Base-by-base conservation (phyloP, 2,113 vertebrate genomes). In the Alouatta palliata region DNA sequence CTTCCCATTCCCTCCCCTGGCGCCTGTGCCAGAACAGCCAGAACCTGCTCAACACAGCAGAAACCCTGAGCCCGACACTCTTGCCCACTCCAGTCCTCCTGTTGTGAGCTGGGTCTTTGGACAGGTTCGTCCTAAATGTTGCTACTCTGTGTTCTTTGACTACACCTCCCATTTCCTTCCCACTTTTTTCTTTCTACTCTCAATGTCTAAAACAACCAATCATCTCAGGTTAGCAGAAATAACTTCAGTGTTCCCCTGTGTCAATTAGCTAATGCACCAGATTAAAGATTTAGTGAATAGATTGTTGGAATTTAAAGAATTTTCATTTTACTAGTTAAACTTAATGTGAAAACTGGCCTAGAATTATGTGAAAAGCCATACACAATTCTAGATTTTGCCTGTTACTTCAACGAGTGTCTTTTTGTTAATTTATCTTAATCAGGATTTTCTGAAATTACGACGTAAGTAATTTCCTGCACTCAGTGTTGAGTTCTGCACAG, bases 31-130 rank as follows among this genome's bases (percentile, higher is more conserved):
- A 12, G 23, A 32, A 4, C 64, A 25, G 77, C 45, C 54, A 10
- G 16, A 35, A 68, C 37, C 23, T 10, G 32, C 75, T 66, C 12
- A 12, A 23, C 2, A 13, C 8, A 32, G 16, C 61, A 68, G 23
- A 43, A 68, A 1, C 32, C 21, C 47, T 9, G 27, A 66, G 9
- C 27, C 7, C 23, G 19, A 6, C 4, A 12, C 14, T 1, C 21
- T 8, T 4, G 27, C 3, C 10, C 6, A 8, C 75, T 17, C 1
- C 4, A 30, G 43, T 16, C 32, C 35, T 20, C 3, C 0, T 10
- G 27, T 5, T 12, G 19, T 77, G 3, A 20, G 7, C 61, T 14
- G 56, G 37, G 6, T 23, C 13, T 64, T 25, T 8, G 17, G 6
- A 30, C 2, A 6, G n/a, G 9, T 68, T 68, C 7, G 0, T 9